phyloP scores from a whole-genome alignment of 2,797 vertebrate species.

The Sebastolobus alascanus region DNA sequence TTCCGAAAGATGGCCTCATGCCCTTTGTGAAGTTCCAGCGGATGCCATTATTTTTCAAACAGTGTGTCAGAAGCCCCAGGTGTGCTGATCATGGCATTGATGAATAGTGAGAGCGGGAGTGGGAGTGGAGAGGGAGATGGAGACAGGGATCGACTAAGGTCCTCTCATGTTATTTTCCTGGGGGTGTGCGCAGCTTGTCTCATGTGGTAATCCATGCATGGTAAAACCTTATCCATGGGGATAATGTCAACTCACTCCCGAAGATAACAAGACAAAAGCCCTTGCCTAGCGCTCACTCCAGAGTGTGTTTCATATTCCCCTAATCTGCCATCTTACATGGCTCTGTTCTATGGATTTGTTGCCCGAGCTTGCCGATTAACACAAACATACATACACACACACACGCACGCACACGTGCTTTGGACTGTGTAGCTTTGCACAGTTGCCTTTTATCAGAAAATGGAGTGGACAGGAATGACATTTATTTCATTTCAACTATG shows the following conservation, averaged over 20 bases:
- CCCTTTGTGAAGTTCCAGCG: conserved; percentile 36
- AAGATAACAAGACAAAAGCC: conserved; percentile 82
- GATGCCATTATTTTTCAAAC: conserved; percentile 54
- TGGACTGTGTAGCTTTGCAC: conserved; percentile 18
- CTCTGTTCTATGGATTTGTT: conserved; percentile 69
- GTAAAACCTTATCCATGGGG: conserved; percentile 81
- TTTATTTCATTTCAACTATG: conserved; percentile 42
- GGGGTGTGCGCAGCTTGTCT: conserved; percentile 65
- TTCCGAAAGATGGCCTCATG: conserved; percentile 29
- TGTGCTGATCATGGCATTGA: conserved; percentile 60
- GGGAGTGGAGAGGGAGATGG: conserved; percentile 38
- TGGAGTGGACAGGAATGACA: neutral
- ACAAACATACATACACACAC: conserved; percentile 27
- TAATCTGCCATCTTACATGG: conserved; percentile 79
- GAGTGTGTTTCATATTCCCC: conserved; percentile 70
- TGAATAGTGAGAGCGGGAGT: conserved; percentile 54
- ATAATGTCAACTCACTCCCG: conserved; percentile 82
- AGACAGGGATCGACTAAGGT: conserved; percentile 54
- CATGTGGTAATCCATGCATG: conserved; percentile 79
- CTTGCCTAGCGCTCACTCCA: conserved; percentile 54
- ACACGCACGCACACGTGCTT: conserved; percentile 8
- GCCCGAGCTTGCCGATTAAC: conserved; percentile 58
- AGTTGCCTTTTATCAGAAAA: conserved; percentile 12
- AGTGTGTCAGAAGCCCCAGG: conserved; percentile 56
- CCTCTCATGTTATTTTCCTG: conserved; percentile 67